Base-by-base conservation (phyloP, 2,888 invertebrate species). In the Ligdia adustata region DNA sequence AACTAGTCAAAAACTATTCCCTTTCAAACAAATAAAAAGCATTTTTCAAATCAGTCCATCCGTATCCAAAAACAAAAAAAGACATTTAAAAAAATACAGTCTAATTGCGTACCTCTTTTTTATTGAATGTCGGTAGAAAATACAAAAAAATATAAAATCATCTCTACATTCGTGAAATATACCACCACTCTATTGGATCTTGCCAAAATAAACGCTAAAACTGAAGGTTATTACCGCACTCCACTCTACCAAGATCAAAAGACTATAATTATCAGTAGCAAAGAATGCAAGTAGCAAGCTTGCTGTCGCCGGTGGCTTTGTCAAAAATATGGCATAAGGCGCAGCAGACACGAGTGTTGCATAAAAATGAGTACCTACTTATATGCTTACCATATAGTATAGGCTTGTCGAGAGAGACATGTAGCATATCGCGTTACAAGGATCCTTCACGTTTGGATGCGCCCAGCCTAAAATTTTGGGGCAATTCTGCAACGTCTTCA, bases 391-490 rank as follows among this genome's bases (percentile, higher is more conserved):
- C 22, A 22, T 22, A 7, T n/a, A n/a, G n/a, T n/a, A n/a, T n/a
- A n/a, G n/a, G n/a, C n/a, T 32, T 16, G 24, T 13, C 13, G 9
- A 47, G 20, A 28, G 39, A 29, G 35, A 41, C 35, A 29, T 35
- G 26, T 15, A 20, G 35, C 13, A 41, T 55, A 51, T 52, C 73
- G 73, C 66, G 69, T 69, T 66, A 74, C 72, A 70, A 72, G 67
- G 68, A 69, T 70, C 67, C 72, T 72, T 64, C 66, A 67, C 68
- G 69, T 72, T 72, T 64, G 68, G 66, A 69, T 75, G 69, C 65
- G 63, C 64, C 55, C 55, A 60, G 65, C 66, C 67, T 60, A 41
- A 70, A 72, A 73, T 71, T 70, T 18, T 12, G 11, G 57, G 57
- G 43, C 16, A 42, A 58, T 55, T 55, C 58, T 55, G 44, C 33